Percentiles rank a stretch among this genome's conserved stretches.
phyloP scores from a whole-genome alignment of 1,140 invertebrate genomes.

The Pseudachorutes palmiensis region DNA sequence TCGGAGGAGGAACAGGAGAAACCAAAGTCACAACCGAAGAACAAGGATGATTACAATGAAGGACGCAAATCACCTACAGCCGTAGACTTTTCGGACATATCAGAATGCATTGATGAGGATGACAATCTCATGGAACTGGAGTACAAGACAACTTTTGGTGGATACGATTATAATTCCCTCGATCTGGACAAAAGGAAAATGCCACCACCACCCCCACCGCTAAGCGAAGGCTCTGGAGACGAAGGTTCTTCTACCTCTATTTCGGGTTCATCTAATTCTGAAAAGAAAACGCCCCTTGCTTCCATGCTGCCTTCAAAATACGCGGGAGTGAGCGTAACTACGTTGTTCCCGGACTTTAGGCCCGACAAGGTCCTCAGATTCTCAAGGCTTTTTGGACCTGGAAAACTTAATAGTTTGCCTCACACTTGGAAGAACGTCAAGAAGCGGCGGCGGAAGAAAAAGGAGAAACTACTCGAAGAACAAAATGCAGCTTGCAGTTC shows the following conservation, averaged over 20 bases:
- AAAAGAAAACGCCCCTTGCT: conserved; percentile 74
- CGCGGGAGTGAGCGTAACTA: conserved; percentile 75
- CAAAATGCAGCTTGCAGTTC: background rate
- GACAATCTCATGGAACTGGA: conserved; percentile 7
- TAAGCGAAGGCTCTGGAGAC: background rate
- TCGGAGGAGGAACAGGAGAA: background rate
- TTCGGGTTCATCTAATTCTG: background rate
- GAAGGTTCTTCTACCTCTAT: too few relatives aligned
- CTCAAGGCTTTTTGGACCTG: conserved; percentile 83
- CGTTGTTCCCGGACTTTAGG: conserved; percentile 87
- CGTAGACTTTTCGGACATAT: conserved; percentile 87
- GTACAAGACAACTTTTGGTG: conserved; percentile 2
- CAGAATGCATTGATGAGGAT: conserved; percentile 74
- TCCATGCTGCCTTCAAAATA: conserved; percentile 94
- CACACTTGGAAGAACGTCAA: conserved; percentile 85
- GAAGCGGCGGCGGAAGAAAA: conserved; percentile 55
- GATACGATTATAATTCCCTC: conserved; percentile 56
- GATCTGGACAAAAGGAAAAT: conserved; percentile 54
- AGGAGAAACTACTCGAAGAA: background rate
- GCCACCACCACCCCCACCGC: conserved; percentile 54
- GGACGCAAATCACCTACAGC: conserved; percentile 63
- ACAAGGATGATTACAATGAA: background rate
- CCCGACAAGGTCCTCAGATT: conserved; percentile 83
- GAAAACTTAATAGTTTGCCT: conserved; percentile 81
- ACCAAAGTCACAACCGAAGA: background rate